Evolutionary conservation across 2,888 invertebrate genomes (phyloP), one percentile per base, ranked within the genome.

Genomic region (Podabrus alpinus): DNA sequence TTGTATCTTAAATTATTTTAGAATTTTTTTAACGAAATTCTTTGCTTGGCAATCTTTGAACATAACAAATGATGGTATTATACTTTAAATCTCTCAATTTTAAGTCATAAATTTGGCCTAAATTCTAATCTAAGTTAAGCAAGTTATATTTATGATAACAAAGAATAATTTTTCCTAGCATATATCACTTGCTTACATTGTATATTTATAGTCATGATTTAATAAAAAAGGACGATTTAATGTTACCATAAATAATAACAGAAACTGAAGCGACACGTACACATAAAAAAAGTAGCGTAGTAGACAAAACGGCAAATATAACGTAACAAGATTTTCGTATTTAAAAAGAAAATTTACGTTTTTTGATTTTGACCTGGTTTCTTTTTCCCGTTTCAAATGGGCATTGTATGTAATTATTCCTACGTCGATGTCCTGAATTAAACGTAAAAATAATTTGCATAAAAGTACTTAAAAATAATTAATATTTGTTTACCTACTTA

Each of bases 131-230:
- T 17, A 9, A 21, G 62, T 19, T 64, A 64, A 64, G 21, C 21
- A 64, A 64, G 19, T 64, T 64, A 64, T 64, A 64, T 64, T 62
- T 64, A 64, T 64, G 62, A 19, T 61, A 19, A 64, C 17, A 64
- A 21, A 64, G 21, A 64, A 64, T 64, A 64, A 64, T 64, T 45
- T 45, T 64, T 64, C 62, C 62, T 64, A 13, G 21, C 62, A 21
- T 45, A 45, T 45, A 45, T 45, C 45, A 45, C 45, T 45, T 45
- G 45, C n/a, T 45, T 45, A 45, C 45, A 45, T 45, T 45, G 45
- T 45, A 45, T 45, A 45, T 45, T 45, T 45, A 45, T 45, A 45
- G 45, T 45, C 45, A 45, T 45, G 45, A 45, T 45, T 45, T 45
- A 45, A 45, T 45, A 45, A 45, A 45, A 45, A 45, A n/a, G 45